Evolutionary conservation across 2,797 vertebrate species (phyloP).

Genomic region (Tragelaphus eurycerus): DNA sequence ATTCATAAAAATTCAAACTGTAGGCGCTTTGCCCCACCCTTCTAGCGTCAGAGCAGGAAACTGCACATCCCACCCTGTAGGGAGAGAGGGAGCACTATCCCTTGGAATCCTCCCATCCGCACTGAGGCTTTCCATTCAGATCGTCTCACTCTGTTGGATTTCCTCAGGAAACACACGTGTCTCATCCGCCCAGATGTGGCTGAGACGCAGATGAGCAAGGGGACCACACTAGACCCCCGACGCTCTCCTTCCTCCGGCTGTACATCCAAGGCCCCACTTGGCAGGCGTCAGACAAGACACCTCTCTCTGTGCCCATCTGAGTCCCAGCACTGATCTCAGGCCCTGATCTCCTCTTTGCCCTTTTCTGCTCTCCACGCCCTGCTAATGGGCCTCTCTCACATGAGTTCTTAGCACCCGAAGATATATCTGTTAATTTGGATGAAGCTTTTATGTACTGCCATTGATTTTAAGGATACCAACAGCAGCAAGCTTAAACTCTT

Average conservation of each 20-base stretch:
- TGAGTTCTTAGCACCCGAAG: neutral
- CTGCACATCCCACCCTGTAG: neutral
- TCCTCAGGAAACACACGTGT: neutral
- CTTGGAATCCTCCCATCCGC: neutral
- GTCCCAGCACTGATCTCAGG: neutral
- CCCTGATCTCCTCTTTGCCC: neutral
- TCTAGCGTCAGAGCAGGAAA: neutral
- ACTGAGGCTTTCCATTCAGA: neutral
- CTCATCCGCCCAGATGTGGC: neutral
- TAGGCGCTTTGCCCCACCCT: neutral
- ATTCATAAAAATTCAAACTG: slow-evolving; percentile 43
- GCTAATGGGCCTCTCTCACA: neutral
- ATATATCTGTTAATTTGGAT: neutral
- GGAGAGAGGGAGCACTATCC: neutral
- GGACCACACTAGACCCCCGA: neutral
- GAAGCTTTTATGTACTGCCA: neutral
- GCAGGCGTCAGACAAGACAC: neutral
- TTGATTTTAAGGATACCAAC: neutral
- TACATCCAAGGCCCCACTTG: neutral
- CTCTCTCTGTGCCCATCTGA: neutral
- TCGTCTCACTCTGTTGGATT: neutral
- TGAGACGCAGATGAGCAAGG: neutral
- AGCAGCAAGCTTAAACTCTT: neutral
- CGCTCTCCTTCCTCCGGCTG: neutral
- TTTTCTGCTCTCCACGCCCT: neutral